A percentile compares a stretch with the other conserved stretches of the same genome.
Conservation (phyloP, 2,797 vertebrate species). For the Urocyon cinereoargenteus region DNA sequence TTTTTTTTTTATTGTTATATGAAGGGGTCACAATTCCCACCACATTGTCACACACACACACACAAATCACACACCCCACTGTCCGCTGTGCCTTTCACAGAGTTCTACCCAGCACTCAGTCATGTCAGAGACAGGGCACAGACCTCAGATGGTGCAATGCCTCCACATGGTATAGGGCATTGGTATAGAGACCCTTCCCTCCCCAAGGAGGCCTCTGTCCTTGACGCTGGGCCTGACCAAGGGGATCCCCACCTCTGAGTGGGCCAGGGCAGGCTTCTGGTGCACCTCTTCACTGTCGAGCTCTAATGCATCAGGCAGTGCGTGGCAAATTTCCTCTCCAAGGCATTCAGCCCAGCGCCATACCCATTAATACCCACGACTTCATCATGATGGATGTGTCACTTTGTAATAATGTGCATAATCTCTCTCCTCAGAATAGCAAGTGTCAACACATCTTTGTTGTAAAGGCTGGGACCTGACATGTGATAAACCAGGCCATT, state of each 20-base stretch:
- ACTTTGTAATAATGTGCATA: conserved; percentile 54
- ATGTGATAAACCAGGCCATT: conserved; percentile 63
- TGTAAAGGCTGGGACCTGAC: conserved; percentile 58
- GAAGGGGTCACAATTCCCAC: not conserved
- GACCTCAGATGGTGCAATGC: not conserved
- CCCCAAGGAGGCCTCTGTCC: not conserved
- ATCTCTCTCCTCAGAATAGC: conserved; percentile 71
- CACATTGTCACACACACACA: not conserved
- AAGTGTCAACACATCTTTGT: conserved; percentile 46
- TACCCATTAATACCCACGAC: not conserved
- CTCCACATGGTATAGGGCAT: not conserved
- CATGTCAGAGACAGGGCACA: not conserved
- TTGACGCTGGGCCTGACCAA: not conserved
- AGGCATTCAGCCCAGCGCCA: conserved; percentile 10
- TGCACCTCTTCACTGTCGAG: not conserved
- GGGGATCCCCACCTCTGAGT: not conserved
- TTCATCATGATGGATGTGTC: conserved; percentile 52
- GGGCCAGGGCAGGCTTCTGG: fast-evolving
- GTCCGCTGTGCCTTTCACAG: not conserved
- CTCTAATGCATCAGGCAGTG: not conserved
- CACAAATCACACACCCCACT: not conserved
- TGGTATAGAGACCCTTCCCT: too few species aligned
- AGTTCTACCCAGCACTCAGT: not conserved
- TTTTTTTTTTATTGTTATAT: not conserved
- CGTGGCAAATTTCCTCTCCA: conserved; percentile 44